Conservation (phyloP, 2,888 invertebrate genomes). For the Parelbella ahira region DNA sequence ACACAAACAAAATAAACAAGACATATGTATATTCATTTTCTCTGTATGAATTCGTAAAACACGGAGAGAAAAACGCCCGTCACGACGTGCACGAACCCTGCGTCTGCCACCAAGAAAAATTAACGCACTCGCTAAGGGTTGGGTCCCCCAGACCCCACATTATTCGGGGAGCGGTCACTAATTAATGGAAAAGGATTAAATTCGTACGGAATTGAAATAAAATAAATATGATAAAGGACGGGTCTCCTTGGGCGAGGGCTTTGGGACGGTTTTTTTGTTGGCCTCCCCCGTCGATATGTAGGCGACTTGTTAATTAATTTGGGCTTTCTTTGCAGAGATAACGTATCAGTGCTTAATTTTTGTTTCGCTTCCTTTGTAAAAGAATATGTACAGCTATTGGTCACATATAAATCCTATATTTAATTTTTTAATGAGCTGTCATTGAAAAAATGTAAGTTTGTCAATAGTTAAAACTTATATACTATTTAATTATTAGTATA, state of each 20-base stretch:
- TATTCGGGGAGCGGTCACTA: conserved; percentile 71
- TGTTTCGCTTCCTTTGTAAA: no score
- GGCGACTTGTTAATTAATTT: conserved; percentile 39
- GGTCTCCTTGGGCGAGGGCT: conserved; percentile 52
- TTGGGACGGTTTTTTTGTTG: conserved; percentile 40
- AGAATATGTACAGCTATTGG: no score
- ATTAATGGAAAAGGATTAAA: conserved; percentile 81
- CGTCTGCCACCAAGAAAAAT: conserved; percentile 66
- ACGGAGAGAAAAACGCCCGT: conserved; percentile 33
- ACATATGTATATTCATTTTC: no score
- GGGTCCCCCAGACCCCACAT: conserved; percentile 68
- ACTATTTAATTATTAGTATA: no score
- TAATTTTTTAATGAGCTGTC: no score
- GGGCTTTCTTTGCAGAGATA: conserved; percentile 32
- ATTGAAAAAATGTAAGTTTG: no score
- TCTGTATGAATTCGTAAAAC: conserved; percentile 23
- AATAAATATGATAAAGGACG: conserved; percentile 77
- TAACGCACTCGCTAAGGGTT: conserved; percentile 55
- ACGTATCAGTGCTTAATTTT: conserved; percentile 19
- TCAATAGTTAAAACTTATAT: no score
- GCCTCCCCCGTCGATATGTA: conserved; percentile 54
- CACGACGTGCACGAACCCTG: conserved; percentile 44
- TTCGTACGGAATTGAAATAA: conserved; percentile 78
- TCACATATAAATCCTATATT: no score
- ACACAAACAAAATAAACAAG: conserved; percentile 1